These are phyloP conservation scores for Vidua macroura DNA, from an alignment of 2,113 vertebrate species.

Conservation along the genomic window DNA sequence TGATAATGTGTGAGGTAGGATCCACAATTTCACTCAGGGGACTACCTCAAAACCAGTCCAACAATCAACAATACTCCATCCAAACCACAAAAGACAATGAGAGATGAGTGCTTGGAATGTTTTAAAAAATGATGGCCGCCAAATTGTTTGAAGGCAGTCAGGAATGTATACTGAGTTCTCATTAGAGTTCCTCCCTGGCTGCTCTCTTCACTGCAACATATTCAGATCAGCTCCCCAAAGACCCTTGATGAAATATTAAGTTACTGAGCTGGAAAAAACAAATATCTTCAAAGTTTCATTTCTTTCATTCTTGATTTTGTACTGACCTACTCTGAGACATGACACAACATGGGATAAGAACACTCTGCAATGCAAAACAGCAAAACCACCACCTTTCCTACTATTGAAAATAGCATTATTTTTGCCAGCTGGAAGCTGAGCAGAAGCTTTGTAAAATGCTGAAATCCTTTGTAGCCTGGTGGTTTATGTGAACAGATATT, in stretches of 20 bases:
- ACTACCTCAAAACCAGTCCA: constrained; percentile 64
- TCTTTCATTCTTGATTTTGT: constrained; percentile 63
- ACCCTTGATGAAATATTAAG: constrained; percentile 51
- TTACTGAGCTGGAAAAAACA: constrained; percentile 63
- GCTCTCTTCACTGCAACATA: constrained; percentile 33
- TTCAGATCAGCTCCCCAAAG: constrained; percentile 50
- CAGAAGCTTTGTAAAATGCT: constrained; percentile 24
- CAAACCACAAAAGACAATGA: constrained; percentile 69
- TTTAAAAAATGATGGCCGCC: constrained; percentile 30
- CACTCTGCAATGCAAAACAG: constrained; percentile 44
- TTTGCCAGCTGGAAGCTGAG: constrained; percentile 53
- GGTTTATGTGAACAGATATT: constrained; percentile 38
- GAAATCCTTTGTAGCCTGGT: constrained; percentile 38
- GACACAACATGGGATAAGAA: constrained; percentile 58
- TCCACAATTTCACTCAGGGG: constrained; percentile 50
- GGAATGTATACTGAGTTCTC: constrained; percentile 57
- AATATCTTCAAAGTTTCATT: constrained; percentile 60
- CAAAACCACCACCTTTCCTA: constrained; percentile 47
- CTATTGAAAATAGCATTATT: not conserved
- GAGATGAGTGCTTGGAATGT: constrained; percentile 59
- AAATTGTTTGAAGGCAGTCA: constrained; percentile 56
- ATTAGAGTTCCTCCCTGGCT: constrained; percentile 55
- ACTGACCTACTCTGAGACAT: constrained; percentile 58
- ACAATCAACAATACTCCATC: constrained; percentile 33
- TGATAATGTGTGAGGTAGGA: constrained; percentile 60